phyloP scores from a whole-genome alignment of 2,888 invertebrate species.

The Chrysina gloriosa region DNA sequence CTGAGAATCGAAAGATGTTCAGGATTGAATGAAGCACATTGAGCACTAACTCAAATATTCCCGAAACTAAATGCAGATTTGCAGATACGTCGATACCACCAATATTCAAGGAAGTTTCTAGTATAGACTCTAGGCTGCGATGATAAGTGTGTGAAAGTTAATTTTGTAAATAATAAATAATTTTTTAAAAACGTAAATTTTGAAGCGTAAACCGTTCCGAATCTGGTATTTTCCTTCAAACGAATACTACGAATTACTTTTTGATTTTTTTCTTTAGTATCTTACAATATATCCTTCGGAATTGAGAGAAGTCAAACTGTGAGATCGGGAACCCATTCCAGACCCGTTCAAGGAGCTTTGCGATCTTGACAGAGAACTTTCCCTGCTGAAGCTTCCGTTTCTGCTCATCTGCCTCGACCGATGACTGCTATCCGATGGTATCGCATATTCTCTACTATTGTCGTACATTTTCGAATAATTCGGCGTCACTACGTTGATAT shows the following conservation, averaged over 20 bases:
- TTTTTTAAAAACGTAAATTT: too few relatives aligned
- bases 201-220: too few relatives aligned
- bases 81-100: too few relatives aligned
- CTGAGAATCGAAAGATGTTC: too few relatives aligned
- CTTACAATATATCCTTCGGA: conserved; percentile 91
- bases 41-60: too few relatives aligned
- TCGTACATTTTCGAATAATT: conserved; percentile 63
- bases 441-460: conserved; percentile 56
- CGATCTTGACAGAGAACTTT: conserved; percentile 60
- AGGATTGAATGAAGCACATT: too few relatives aligned
- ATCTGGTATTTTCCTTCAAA: not conserved
- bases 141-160: too few relatives aligned
- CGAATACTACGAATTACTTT: not conserved
- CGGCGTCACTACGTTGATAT: conserved; percentile 71
- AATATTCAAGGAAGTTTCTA: too few relatives aligned
- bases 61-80: too few relatives aligned
- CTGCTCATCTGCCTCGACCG: conserved; percentile 59
- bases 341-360: conserved; percentile 55
- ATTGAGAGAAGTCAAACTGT: conserved; percentile 77
- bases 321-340: conserved; percentile 68
- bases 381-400: conserved; percentile 57
- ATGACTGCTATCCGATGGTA: conserved; percentile 62
- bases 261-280: too few relatives aligned
- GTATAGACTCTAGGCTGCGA: too few relatives aligned
- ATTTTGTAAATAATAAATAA: too few relatives aligned